phyloP scores from a whole-genome alignment of 2,797 vertebrate genomes.

The Hypotaenidia okinawae region DNA sequence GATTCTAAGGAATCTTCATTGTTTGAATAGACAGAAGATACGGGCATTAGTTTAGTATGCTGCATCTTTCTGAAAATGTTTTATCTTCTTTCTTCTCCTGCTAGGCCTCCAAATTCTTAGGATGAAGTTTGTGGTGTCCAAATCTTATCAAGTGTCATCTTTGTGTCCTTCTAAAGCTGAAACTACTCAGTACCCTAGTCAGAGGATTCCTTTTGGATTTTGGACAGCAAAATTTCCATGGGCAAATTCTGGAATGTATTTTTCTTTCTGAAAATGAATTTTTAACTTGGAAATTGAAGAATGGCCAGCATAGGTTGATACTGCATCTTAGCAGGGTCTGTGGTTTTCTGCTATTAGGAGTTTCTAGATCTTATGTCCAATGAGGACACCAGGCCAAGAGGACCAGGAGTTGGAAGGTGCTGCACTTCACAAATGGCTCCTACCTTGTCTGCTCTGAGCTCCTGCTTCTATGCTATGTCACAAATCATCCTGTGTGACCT shows the following conservation, averaged over 20 bases:
- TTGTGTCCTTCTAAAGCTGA: neutral
- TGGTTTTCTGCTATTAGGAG: neutral
- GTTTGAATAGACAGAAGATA: neutral
- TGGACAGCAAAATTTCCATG: neutral
- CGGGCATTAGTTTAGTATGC: neutral
- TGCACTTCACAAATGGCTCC: neutral
- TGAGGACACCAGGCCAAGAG: neutral
- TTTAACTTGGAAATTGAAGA: neutral
- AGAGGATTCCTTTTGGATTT: neutral
- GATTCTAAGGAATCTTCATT: neutral
- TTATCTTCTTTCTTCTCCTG: neutral
- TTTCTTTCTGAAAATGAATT: neutral
- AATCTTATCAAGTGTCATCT: neutral
- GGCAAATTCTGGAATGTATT: neutral
- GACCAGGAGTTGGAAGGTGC: neutral
- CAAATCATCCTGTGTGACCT: neutral
- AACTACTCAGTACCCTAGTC: neutral
- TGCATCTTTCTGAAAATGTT: neutral
- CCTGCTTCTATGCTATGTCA: neutral
- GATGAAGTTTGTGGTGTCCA: neutral
- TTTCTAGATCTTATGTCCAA: neutral
- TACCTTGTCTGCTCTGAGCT: neutral
- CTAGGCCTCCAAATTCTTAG: neutral
- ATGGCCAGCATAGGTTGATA: rapidly evolving
- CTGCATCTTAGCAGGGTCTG: neutral